These are phyloP conservation scores for Meloidogyne hapla DNA, from an alignment of 1,140 invertebrate species.

Conservation along the genomic window DNA sequence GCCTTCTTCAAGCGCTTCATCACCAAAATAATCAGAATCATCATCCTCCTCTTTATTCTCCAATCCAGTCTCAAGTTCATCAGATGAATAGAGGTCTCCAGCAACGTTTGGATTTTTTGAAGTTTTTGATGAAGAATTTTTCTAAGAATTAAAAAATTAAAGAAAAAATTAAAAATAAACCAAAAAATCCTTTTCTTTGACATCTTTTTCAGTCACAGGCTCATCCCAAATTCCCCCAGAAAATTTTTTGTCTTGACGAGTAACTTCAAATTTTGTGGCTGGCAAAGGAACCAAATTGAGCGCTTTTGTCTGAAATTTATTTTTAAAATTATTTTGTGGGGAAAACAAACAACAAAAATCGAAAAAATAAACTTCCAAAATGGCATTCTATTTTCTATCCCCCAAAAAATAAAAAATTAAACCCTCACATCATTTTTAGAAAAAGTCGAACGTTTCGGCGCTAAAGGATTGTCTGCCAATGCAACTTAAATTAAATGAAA, in stretches of 20 bases:
- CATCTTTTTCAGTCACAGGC: not conserved
- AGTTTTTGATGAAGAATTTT: not conserved
- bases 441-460: not conserved
- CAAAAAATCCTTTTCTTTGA: not conserved
- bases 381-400: too few species aligned
- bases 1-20: not conserved
- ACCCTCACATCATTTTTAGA: not conserved
- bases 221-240: not conserved
- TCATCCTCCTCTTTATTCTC: not conserved
- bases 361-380: too few species aligned
- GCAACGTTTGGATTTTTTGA: not conserved
- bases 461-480: not conserved
- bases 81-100: not conserved
- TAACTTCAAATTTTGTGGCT: constrained; percentile 3
- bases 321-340: too few species aligned
- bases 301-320: not conserved
- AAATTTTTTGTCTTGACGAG: not conserved
- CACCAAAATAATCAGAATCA: not conserved
- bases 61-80: not conserved
- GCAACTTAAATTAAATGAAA: not conserved
- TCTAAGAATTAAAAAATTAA: not conserved
- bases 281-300: not conserved
- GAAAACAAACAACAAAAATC: too few species aligned
- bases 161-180: not conserved
- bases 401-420: not conserved